Conservation (phyloP, 1,140 invertebrate genomes). For the Teleogryllus occipitalis region DNA sequence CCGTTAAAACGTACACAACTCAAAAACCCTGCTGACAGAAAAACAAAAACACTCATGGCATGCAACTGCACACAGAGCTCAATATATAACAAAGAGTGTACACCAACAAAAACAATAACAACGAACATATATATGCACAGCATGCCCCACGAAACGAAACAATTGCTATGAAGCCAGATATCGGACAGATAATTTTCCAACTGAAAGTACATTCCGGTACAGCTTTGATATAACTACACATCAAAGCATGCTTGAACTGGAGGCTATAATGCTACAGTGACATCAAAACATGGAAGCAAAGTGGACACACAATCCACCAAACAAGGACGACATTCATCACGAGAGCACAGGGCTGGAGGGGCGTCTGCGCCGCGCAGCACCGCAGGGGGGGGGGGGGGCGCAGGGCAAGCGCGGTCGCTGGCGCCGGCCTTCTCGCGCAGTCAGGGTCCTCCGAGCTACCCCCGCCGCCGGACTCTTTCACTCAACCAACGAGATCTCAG, state of each 20-base stretch:
- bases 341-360: not conserved
- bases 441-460: too few relatives aligned
- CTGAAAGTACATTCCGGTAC: not conserved
- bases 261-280: not conserved
- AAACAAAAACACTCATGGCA: not conserved
- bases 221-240: conserved; percentile 2
- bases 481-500: too few relatives aligned
- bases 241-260: conserved; percentile 3
- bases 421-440: too few relatives aligned
- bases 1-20: too few relatives aligned
- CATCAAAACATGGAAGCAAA: not conserved
- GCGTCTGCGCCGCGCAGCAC: too few relatives aligned
- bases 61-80: conserved; percentile 3
- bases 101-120: conserved; percentile 1
- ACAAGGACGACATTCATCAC: not conserved
- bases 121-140: not conserved
- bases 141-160: not conserved
- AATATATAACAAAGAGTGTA: conserved; percentile 6
- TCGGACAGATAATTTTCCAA: not conserved
- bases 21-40: too few relatives aligned
- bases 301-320: not conserved
- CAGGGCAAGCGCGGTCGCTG: too few relatives aligned
- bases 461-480: too few relatives aligned
- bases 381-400: too few relatives aligned
- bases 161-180: not conserved